A percentile compares a stretch with the other conserved stretches of the same genome.
phyloP scores from a whole-genome alignment of 2,797 vertebrate genomes.

The Anolis apletophallus region DNA sequence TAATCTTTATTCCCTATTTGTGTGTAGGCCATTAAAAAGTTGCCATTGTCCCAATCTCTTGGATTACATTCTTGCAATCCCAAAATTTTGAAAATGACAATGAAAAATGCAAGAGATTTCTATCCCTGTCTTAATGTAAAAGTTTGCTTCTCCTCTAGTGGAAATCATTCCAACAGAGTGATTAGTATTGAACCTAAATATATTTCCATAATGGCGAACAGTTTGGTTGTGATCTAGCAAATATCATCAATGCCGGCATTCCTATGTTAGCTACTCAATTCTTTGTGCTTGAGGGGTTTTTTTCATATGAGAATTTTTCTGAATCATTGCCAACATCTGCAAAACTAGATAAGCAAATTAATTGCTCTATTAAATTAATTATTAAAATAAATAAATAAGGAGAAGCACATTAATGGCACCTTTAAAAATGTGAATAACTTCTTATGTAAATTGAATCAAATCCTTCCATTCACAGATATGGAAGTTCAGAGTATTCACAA shows the following conservation, averaged over 20 bases:
- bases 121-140: neutral
- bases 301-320: neutral
- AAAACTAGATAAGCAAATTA: neutral
- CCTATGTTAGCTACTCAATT: neutral
- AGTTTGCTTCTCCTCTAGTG: neutral
- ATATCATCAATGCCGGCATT: neutral
- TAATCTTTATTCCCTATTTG: too few relatives aligned
- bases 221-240: neutral
- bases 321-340: neutral
- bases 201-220: neutral
- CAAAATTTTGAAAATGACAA: too few relatives aligned
- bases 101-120: too few relatives aligned
- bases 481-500: neutral
- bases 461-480: neutral
- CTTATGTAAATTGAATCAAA: neutral
- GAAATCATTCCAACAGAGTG: neutral
- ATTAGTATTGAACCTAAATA: neutral
- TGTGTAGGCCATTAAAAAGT: too few relatives aligned
- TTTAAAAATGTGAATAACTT: neutral
- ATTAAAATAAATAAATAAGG: constrained; percentile 1
- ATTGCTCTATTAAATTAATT: neutral
- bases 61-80: too few relatives aligned
- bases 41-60: too few relatives aligned
- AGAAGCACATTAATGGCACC: neutral
- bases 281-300: neutral